Evolutionary conservation across 2,797 vertebrate species (phyloP).

Genomic region (Anisognathus igniventris): DNA sequence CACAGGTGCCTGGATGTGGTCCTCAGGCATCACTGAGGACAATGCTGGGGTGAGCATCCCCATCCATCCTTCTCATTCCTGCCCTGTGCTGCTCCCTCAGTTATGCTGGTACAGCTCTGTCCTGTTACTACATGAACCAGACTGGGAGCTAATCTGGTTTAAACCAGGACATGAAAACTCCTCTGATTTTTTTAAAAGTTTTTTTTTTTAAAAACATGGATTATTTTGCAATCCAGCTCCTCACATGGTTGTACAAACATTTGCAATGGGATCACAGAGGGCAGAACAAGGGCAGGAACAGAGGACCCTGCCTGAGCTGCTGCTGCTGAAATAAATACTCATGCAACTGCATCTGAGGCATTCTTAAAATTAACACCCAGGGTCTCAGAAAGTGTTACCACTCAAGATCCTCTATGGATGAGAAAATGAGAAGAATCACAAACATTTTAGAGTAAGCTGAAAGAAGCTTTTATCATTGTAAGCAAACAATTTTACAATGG

Average conservation of each 20-base stretch:
- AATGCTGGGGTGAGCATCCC: background rate
- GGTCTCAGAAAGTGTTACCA: background rate
- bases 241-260: constrained; percentile 22
- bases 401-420: background rate
- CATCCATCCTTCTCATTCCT: background rate
- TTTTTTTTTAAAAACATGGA: background rate
- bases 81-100: background rate
- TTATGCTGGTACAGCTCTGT: background rate
- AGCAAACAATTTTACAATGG: constrained; percentile 48
- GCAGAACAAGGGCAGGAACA: constrained; percentile 27
- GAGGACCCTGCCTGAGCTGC: background rate
- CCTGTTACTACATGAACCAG: background rate
- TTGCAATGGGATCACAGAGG: constrained; percentile 24
- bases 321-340: constrained; percentile 26
- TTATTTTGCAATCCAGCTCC: constrained; percentile 12
- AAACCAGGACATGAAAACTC: background rate
- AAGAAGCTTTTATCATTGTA: constrained; percentile 25
- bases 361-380: constrained; percentile 19
- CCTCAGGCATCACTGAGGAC: background rate
- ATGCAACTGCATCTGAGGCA: background rate
- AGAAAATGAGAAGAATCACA: constrained; percentile 6
- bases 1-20: background rate
- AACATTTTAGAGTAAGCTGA: background rate
- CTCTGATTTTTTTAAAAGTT: background rate
- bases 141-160: background rate